Conservation (phyloP, 2,888 invertebrate species). For the Cyclophora albipunctata region DNA sequence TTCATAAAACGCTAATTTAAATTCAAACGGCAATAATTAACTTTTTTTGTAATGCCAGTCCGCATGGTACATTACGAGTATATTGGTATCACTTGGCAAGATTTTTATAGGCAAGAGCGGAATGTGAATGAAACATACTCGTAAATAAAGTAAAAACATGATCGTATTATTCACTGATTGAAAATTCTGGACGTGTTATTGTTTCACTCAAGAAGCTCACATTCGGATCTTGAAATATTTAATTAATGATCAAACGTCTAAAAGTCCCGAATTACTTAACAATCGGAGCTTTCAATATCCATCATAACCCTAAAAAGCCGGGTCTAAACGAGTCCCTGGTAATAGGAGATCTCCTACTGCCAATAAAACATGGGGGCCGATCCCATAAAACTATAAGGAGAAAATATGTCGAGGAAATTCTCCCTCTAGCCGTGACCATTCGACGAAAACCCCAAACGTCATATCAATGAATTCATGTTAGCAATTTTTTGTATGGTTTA, state of each 20-base stretch:
- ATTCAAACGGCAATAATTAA: too few species aligned
- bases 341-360: constrained; percentile 64
- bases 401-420: constrained; percentile 55
- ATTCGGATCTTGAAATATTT: constrained; percentile 20
- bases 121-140: too few species aligned
- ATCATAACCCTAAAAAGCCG: constrained; percentile 29
- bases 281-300: constrained; percentile 48
- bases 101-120: too few species aligned
- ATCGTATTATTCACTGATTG: too few species aligned
- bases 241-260: constrained; percentile 35
- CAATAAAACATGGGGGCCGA: constrained; percentile 67
- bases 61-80: too few species aligned
- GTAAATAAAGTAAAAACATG: too few species aligned
- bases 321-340: constrained; percentile 42
- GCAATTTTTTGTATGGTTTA: constrained; percentile 69
- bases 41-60: too few species aligned
- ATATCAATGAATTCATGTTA: constrained; percentile 74
- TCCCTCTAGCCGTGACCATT: constrained; percentile 55
- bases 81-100: too few species aligned
- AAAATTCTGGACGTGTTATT: too few species aligned
- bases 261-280: constrained; percentile 37
- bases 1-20: too few species aligned
- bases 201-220: too few species aligned
- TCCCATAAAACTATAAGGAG: constrained; percentile 70
- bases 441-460: constrained; percentile 64